A percentile compares a stretch with the other conserved stretches of the same genome.
These are phyloP conservation scores for Nymphalis urticae DNA, from an alignment of 2,888 invertebrate genomes.

Conservation along the genomic window DNA sequence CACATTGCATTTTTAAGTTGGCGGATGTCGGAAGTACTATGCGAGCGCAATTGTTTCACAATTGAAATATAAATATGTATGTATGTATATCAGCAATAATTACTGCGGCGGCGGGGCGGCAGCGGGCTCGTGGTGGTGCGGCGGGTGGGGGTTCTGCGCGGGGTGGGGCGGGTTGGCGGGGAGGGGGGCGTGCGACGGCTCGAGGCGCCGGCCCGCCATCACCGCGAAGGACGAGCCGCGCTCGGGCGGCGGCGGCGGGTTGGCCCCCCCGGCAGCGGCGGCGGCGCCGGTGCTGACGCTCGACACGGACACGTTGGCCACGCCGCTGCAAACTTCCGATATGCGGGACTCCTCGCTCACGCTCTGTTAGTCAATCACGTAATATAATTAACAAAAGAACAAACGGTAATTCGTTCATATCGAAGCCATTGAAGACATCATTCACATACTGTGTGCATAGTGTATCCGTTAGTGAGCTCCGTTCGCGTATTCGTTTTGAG, in stretches of 20 bases:
- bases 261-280: conserved; percentile 6
- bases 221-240: conserved; percentile 93
- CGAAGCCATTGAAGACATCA: too few relatives aligned
- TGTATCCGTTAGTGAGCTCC: conserved; percentile 67
- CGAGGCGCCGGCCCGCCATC: conserved; percentile 83
- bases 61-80: too few relatives aligned
- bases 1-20: too few relatives aligned
- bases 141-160: conserved; percentile 79
- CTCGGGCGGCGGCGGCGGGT: conserved; percentile 89
- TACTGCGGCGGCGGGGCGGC: conserved; percentile 51
- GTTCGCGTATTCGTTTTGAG: conserved; percentile 69
- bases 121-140: conserved; percentile 81
- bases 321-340: conserved; percentile 47
- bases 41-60: too few relatives aligned
- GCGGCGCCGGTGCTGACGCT: conserved; percentile 13
- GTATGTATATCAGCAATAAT: conserved; percentile 1
- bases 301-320: conserved; percentile 39
- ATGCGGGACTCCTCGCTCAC: conserved; percentile 49
- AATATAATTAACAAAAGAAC: not conserved
- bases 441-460: conserved; percentile 47
- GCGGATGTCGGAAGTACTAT: too few relatives aligned
- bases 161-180: conserved; percentile 52
- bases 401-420: too few relatives aligned
- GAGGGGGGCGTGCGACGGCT: conserved; percentile 44
- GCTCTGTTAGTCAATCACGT: conserved; percentile 32